A percentile compares a stretch with the other conserved stretches of the same genome.
Evolutionary conservation across 2,113 vertebrate genomes (phyloP).

Genomic region (Nipponia nippon): DNA sequence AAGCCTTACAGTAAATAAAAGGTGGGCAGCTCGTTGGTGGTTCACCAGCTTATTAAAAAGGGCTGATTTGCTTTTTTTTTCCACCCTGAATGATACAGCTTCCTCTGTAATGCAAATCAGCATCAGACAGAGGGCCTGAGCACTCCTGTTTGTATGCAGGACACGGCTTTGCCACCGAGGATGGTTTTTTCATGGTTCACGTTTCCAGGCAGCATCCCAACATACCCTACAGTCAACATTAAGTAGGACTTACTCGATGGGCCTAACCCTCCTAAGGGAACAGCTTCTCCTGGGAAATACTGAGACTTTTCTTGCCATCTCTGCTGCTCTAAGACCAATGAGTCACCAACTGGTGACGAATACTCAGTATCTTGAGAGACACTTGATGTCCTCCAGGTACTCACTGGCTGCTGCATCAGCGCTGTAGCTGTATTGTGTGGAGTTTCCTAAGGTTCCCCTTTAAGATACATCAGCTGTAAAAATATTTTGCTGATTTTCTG

Average conservation of each 20-base stretch:
- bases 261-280: background rate
- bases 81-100: background rate
- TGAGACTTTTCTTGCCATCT: no score
- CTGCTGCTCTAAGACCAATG: accelerated
- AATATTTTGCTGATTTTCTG: background rate
- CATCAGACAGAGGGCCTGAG: background rate
- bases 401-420: background rate
- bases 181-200: background rate
- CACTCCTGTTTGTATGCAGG: background rate
- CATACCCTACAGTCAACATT: background rate
- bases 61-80: background rate
- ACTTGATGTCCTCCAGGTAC: accelerated
- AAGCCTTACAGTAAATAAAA: background rate
- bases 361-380: background rate
- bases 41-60: background rate
- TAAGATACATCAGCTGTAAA: background rate
- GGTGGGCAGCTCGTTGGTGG: background rate
- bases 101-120: constrained; percentile 16
- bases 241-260: accelerated
- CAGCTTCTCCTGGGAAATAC: background rate
- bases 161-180: background rate
- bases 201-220: background rate
- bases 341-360: background rate
- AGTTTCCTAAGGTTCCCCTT: background rate
- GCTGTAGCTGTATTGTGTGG: background rate